These are phyloP conservation scores for Callaeas wilsoni DNA, from an alignment of 2,113 vertebrate species.

Conservation along the genomic window DNA sequence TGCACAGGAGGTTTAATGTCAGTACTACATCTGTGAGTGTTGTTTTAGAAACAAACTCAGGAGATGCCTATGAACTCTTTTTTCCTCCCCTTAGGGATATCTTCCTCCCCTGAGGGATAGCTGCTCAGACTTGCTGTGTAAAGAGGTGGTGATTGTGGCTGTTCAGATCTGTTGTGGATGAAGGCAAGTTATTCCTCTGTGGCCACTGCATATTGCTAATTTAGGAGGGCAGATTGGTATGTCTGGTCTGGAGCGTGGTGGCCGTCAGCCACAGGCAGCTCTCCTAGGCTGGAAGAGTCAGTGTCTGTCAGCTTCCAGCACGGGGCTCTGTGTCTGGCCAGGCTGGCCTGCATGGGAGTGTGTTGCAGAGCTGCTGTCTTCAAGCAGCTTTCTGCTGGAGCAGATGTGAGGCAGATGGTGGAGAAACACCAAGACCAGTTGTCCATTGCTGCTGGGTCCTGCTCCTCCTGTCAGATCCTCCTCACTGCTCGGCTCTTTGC, in stretches of 20 bases:
- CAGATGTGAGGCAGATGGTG: background rate
- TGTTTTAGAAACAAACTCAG: background rate
- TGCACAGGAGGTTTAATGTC: background rate
- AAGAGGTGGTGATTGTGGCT: background rate
- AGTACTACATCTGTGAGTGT: background rate
- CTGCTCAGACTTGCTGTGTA: background rate
- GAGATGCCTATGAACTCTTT: background rate
- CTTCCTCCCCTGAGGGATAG: background rate
- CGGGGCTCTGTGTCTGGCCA: background rate
- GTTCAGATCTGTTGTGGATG: background rate
- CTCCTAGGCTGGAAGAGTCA: background rate
- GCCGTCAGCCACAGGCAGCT: background rate
- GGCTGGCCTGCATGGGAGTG: background rate
- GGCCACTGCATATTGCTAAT: background rate
- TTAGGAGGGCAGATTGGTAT: background rate
- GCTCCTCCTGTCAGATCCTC: background rate
- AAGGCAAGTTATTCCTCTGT: background rate
- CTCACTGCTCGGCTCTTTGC: background rate
- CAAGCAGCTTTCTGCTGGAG: background rate
- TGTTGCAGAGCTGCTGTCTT: background rate
- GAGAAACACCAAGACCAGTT: background rate
- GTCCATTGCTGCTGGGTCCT: background rate
- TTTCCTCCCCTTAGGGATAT: background rate
- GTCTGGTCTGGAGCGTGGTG: background rate
- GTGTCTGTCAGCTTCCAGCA: background rate